A percentile compares a stretch with the other conserved stretches of the same genome.
Evolutionary conservation across 2,797 vertebrate species (phyloP).

Genomic region (Yasuhikotakia modesta): DNA sequence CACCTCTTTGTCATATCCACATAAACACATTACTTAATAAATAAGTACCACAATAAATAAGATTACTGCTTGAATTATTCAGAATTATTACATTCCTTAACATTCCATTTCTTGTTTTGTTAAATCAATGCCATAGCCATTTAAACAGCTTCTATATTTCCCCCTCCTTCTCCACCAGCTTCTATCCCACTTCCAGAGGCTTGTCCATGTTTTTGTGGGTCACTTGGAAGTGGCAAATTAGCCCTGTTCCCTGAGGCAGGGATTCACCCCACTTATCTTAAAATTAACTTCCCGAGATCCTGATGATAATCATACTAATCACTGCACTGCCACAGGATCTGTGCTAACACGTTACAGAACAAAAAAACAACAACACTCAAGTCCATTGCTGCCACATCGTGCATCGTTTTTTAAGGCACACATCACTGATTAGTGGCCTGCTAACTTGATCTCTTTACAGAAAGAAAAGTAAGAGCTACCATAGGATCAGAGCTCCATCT

Average conservation of each 20-base stretch:
- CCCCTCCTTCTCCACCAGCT: conserved; percentile 2
- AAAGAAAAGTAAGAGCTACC: conserved; percentile 2
- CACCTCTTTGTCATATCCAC: not conserved
- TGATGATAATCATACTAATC: conserved; percentile 72
- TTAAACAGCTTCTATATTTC: conserved; percentile 41
- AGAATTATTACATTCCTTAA: conserved; percentile 9
- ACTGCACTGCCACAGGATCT: conserved; percentile 66
- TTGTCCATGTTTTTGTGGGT: conserved; percentile 73
- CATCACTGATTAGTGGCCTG: conserved; percentile 26
- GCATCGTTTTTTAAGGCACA: not conserved
- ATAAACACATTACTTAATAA: too few species aligned
- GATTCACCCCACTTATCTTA: conserved; percentile 79
- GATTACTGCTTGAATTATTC: not conserved
- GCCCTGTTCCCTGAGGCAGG: conserved; percentile 74
- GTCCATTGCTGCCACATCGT: conserved; percentile 15
- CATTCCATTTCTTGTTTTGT: conserved; percentile 10
- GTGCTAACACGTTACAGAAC: conserved; percentile 22
- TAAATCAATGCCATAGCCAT: not conserved
- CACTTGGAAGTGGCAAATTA: conserved; percentile 77
- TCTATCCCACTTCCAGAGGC: conserved; percentile 62
- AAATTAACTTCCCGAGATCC: conserved; percentile 76
- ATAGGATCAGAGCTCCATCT: conserved; percentile 37
- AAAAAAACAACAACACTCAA: not conserved
- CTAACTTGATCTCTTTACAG: conserved; percentile 26
- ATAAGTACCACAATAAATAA: too few species aligned